Evolutionary conservation across 2,113 vertebrate genomes (phyloP), one percentile per base, ranked within the genome.

Genomic region (Thermophis baileyi): DNA sequence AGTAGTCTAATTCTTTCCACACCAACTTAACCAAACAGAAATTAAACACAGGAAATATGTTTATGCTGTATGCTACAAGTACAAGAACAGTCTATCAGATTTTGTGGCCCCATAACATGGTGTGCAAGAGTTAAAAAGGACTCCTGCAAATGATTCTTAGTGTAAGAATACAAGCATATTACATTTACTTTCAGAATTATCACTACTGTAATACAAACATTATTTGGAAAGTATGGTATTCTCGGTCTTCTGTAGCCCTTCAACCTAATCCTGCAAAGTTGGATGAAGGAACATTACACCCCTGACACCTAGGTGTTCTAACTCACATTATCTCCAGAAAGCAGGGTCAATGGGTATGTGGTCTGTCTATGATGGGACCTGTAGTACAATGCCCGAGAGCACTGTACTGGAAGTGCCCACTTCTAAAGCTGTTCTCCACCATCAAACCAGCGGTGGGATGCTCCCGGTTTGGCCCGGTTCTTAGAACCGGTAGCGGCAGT

Each of bases 21-120:
- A 24, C 35, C 89, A 87, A 24, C 93, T 94, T 92, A 92, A 55
- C 87, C 30, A 94, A 95, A 93, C 54, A 12, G 35, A 55, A 20
- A 93, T 57, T 92, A 92, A 95, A 30, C 50, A 55, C 22, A 57
- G 44, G 91, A 46, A 4, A 51, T 22, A 12, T n/a, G 85, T 63
- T 87, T 95, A 54, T 93, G 1, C 91, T 93, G 60, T 57, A n/a
- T 95, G 53, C 5, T 93, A 93, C 81, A 54, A 90, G n/a, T 14
- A 46, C 87, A 89, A 74, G 24, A 44, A 20, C 22, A 49, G 88
- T 88, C 49, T 63, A 54, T 74, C 50, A 92, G 54, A 57, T 57
- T 57, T 74, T 9, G 3, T 54, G 53, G 60, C 25, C 22, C 4
- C 85, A 46, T 57, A 50, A 81, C 90, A 74, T 53, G 50, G 16